Percentiles rank a stretch among this genome's conserved stretches.
Conservation (phyloP, 1,140 invertebrate genomes). For the Drosophila pseudoananassae region DNA sequence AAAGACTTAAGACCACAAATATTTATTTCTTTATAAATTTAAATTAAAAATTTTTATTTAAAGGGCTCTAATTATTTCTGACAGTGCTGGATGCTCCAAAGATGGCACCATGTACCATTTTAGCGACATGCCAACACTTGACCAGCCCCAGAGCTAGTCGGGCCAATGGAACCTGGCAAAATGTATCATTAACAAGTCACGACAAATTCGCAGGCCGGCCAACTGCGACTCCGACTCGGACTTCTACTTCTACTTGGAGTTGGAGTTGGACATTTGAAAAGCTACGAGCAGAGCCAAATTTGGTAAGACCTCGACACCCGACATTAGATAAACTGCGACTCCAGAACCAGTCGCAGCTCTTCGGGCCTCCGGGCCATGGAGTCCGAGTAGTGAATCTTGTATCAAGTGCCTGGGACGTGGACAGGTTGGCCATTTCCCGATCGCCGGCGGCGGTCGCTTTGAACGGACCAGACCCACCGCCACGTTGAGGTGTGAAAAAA, state of each 20-base stretch:
- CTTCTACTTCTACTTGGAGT: background rate
- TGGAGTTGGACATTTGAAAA: slow-evolving; percentile 68
- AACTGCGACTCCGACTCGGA: background rate
- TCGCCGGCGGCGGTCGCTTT: slow-evolving; percentile 71
- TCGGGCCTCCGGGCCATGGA: background rate
- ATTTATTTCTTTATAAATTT: too few relatives aligned
- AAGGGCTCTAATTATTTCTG: background rate
- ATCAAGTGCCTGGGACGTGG: slow-evolving; percentile 68
- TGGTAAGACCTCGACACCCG: slow-evolving; percentile 61
- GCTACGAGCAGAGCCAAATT: slow-evolving; percentile 70
- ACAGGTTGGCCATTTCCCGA: slow-evolving; percentile 60
- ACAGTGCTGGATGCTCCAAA: slow-evolving; percentile 41
- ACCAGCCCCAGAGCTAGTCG: slow-evolving; percentile 47
- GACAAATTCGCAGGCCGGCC: slow-evolving; percentile 68
- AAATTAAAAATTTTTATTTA: too few relatives aligned
- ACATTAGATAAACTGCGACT: slow-evolving; percentile 75
- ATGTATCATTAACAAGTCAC: slow-evolving; percentile 83
- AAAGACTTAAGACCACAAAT: too few relatives aligned
- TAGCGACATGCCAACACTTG: slow-evolving; percentile 81
- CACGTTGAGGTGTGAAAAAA: slow-evolving; percentile 73
- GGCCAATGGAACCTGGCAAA: slow-evolving; percentile 29
- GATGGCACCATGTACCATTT: slow-evolving; percentile 78
- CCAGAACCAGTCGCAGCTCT: slow-evolving; percentile 10
- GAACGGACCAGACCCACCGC: slow-evolving; percentile 67
- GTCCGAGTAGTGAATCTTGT: slow-evolving; percentile 27